Evolutionary conservation across 2,888 invertebrate species (phyloP), one percentile per base, ranked within the genome.

Genomic region (Polyploca ridens): DNA sequence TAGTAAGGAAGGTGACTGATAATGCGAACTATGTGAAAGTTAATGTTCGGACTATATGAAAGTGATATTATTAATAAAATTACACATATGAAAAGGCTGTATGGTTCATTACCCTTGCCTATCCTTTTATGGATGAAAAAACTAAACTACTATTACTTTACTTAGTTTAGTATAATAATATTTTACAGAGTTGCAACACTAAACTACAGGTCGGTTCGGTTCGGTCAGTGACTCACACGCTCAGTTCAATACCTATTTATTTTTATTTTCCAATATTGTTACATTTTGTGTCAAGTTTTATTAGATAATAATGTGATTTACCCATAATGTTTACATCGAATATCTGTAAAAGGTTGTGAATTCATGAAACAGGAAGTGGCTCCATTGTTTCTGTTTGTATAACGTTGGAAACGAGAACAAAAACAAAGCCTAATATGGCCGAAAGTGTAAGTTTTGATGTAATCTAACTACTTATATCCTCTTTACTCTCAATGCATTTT

Each of bases 401-500:
- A 64, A 63, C 66, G 68, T 73, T 58, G 5, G 27, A 33, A n/a
- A 33, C 33, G 16, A 71, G 71, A 73, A 70, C 65, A 71, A 66
- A 38, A 62, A 61, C 69, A 73, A 74, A 69, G 64, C 71, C 33
- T 72, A 84, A 64, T 66, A 89, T 89, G 89, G 81, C 83, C 60
- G 87, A 87, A 81, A 89, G 89, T 78, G 89, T 89, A 72, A 81
- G 83, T 72, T 73, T 64, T 64, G 62, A 58, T 41, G 49, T 33
- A 46, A 65, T 64, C 70, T 14, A 54, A n/a, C 54, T 14, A 54
- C 14, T 3, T 54, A 19, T 19, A 54, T 10, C 10, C 49, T 19
- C 10, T 54, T 54, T 19, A 10, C 7, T 19, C 3, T 54, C 19
- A n/a, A 54, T 54, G n/a, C n/a, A 6, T 54, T 19, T n/a, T n/a